Evolutionary conservation across 2,113 vertebrate species (phyloP).

Genomic region (Fregata magnificens): DNA sequence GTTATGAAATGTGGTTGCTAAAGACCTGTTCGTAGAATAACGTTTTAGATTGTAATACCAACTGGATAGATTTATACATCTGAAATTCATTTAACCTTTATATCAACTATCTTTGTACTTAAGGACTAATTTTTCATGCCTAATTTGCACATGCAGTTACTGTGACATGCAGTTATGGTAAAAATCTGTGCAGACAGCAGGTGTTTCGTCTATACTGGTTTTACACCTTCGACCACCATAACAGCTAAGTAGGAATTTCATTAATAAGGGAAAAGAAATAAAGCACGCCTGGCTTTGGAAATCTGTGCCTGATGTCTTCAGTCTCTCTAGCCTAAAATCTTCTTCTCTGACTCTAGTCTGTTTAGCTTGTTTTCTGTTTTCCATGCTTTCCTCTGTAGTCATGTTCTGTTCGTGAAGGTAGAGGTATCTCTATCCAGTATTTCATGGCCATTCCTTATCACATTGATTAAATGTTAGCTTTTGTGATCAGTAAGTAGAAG

Average conservation of each 20-base stretch:
- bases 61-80: not conserved
- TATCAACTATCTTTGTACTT: not conserved
- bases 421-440: not conserved
- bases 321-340: not conserved
- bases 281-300: not conserved
- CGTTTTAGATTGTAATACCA: not conserved
- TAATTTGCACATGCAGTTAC: not conserved
- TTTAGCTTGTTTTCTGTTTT: not conserved
- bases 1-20: not conserved
- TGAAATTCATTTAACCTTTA: not conserved
- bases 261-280: not conserved
- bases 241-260: not conserved
- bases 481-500: not conserved
- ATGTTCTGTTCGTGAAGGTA: not conserved
- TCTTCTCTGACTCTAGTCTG: not conserved
- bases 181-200: not conserved
- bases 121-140: not conserved
- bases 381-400: not conserved
- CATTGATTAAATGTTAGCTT: not conserved
- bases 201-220: accelerated
- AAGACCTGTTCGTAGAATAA: not conserved
- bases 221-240: not conserved
- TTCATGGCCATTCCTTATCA: not conserved
- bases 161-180: not conserved
- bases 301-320: not conserved